Conservation (phyloP, 2,113 vertebrate species). For the Dolichotis patagonum region DNA sequence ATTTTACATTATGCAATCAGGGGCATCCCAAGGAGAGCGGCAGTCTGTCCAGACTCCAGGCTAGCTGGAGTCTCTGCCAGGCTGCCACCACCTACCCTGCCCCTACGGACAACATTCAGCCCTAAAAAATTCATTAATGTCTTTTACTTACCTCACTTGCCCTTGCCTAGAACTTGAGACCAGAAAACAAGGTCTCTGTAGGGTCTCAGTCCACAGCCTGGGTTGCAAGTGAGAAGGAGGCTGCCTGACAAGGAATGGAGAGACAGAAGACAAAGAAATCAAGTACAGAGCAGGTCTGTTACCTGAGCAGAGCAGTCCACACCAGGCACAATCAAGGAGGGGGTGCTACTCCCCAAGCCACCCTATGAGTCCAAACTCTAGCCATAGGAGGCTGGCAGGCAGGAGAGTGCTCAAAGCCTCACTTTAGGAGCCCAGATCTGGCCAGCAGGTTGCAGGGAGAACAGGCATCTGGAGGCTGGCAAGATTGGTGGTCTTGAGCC, state of each 20-base stretch:
- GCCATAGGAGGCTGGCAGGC: background rate
- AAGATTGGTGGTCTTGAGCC: background rate
- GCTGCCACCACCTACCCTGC: background rate
- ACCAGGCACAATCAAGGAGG: background rate
- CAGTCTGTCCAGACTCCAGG: background rate
- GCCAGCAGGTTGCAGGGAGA: background rate
- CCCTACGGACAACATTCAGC: background rate
- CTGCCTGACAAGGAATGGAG: background rate
- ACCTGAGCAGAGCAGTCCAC: background rate
- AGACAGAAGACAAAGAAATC: background rate
- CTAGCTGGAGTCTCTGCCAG: background rate
- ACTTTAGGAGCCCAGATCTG: background rate
- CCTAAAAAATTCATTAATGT: background rate
- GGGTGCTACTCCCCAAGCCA: background rate
- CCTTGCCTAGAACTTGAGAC: background rate
- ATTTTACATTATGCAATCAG: background rate
- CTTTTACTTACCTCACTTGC: background rate
- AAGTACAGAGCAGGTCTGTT: background rate
- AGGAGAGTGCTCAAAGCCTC: background rate
- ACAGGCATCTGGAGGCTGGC: background rate
- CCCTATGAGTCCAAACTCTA: background rate
- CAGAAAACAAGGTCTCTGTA: background rate
- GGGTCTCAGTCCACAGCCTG: background rate
- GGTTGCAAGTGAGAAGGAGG: background rate
- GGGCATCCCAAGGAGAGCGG: background rate